These are phyloP conservation scores for Solen grandis DNA, from an alignment of 1,140 invertebrate species.

Conservation along the genomic window DNA sequence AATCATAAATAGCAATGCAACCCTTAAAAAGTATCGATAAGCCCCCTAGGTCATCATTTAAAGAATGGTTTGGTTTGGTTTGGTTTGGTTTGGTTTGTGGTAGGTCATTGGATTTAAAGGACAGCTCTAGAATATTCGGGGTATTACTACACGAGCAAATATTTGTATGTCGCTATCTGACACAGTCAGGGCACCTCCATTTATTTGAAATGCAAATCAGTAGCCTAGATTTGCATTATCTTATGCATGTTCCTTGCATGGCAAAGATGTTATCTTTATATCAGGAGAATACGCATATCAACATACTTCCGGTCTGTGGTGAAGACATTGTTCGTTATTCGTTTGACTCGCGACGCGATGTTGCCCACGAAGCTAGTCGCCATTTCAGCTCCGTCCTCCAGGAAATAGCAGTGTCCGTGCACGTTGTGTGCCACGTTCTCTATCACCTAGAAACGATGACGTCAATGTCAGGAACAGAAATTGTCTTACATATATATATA, in stretches of 20 bases:
- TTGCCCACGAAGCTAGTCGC: constrained; percentile 20
- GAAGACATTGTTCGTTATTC: constrained; percentile 16
- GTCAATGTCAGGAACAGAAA: neutral
- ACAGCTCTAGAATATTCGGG: neutral
- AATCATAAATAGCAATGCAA: too few species aligned
- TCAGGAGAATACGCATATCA: neutral
- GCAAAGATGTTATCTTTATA: neutral
- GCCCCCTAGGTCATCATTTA: too few species aligned
- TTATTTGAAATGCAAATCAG: neutral
- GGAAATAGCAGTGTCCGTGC: constrained; percentile 14
- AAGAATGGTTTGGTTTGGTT: too few species aligned
- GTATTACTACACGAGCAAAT: neutral
- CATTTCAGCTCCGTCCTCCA: constrained; percentile 31
- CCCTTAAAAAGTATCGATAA: too few species aligned
- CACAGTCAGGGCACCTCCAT: neutral
- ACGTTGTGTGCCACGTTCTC: constrained; percentile 22
- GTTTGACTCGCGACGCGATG: neutral
- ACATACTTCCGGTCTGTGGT: constrained; percentile 5
- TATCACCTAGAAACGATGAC: neutral
- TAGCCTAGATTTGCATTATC: neutral
- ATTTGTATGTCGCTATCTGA: neutral
- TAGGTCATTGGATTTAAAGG: too few species aligned
- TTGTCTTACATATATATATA: neutral
- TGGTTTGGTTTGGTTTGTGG: too few species aligned
- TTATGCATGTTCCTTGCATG: neutral